Base-by-base conservation (phyloP, 2,888 invertebrate genomes). In the Papilio protenor region DNA sequence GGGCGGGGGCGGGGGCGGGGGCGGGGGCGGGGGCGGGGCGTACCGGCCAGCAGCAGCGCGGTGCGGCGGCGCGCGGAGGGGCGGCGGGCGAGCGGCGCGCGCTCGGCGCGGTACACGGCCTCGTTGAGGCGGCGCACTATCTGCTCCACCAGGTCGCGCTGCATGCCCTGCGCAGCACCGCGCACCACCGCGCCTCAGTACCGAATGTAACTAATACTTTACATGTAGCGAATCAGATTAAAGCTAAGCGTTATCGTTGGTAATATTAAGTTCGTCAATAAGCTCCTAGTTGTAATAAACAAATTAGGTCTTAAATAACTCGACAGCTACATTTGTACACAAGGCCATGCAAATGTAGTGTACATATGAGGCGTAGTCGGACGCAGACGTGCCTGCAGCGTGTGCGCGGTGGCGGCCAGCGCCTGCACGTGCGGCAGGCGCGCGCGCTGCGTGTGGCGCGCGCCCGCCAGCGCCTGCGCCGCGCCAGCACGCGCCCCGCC, bases 371-470 rank as follows among this genome's bases (percentile, higher is more conserved):
- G 45, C 8, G 49, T 49, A 12, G 49, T 6, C 49, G 49, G 69
- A 40, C 66, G 40, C 33, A 14, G n/a, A 6, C 40, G 75, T 95
- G 95, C 97, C 90, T 92, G 96, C 72, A 99, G 90, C 84, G 98
- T 98, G 69, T 94, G 94, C 77, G 97, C 96, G 6, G 98, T 95
- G 86, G 98, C 97, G 80, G 97, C 95, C 45, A 99, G 93, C 6
- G 98, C 99, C 85, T 98, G 98, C 0, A 99, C 98, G 77, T 97
- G 97, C 76, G 97, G 96, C 47, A 99, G 93, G 52, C 96, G 96
- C 14, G 97, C 97, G 86, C 97, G 96, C 10, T 97, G 97, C 82
- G 96, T 96, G 40, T 97, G 96, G 27, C 98, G 93, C 0, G 94
- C 94, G 0, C 86, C 88, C 57, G 86, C 87, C 57, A 96, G 89